Base-by-base conservation (phyloP, 2,113 vertebrate species). In the Pampusana beccarii region DNA sequence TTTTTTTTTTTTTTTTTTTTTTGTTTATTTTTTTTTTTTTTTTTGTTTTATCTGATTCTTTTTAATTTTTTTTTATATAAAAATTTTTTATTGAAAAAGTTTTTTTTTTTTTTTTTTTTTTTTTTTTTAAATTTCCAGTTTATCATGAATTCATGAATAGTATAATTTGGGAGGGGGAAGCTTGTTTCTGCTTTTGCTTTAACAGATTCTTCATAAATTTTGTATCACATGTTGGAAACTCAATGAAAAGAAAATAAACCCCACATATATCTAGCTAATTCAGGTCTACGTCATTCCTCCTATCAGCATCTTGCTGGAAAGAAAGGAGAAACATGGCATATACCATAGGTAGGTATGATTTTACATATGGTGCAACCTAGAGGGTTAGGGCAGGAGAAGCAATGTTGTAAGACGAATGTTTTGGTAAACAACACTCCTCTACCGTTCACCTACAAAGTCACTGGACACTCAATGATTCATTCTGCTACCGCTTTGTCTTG, bases 221-320 rank as follows among this genome's bases (percentile, higher is more conserved):
- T 86, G 86, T 96, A 67, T 93, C 95, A 77, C 83, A 92, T 53
- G 92, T 95, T 80, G 95, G 96, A 92, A 97, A 80, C 38, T 92
- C 89, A 91, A 86, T 92, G 91, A 95, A 95, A 97, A 94, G 93
- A 88, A 79, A 97, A 90, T 9, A 96, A 96, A 92, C 12, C 93
- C 95, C 96, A 96, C 95, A 94, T 93, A 94, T 92, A 90, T 60
- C 34, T 96, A 97, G 96, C 96, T 97, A 97, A 97, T 96, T 95
- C 96, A 97, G 96, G 96, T 97, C 94, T 97, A 91, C 31, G 53
- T 97, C 94, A 95, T 97, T 97, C 96, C 97, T 97, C 95, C 97
- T 97, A 70, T 97, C 95, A 97, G 97, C 96, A 97, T 97, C 96
- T 97, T 97, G 97, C 96, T 97, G 97, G 97, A 97, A 96, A 97